Evolutionary conservation across 2,113 vertebrate species (phyloP), one percentile per base, ranked within the genome.

Genomic region (Rhea americana): DNA sequence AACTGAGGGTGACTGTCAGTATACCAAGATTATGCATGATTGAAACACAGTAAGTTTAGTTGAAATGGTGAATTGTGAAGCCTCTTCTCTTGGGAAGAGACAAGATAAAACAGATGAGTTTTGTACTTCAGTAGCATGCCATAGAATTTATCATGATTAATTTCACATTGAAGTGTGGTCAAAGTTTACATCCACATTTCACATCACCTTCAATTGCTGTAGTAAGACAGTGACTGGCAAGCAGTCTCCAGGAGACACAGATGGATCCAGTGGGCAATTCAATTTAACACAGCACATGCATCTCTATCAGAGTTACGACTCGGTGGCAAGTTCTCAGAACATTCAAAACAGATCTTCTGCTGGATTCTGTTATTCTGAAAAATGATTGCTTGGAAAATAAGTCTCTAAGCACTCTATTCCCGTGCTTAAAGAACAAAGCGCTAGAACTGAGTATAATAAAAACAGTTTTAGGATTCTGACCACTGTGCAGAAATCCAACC

Each of bases 91-190:
- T 75, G 87, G 65, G 93, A 92, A 95, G 95, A 91, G 93, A 90
- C 95, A 32, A 0, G 2, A 78, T 76, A 91, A 93, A 96, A 94
- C 63, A 68, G 93, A 82, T 95, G 91, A 93, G 86, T 96, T 96
- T 97, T 2, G 79, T 91, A 91, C 95, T 96, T 98, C 97, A 97
- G 97, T 98, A 98, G 97, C 97, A 97, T 97, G 97, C 97, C 93
- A 95, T 94, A 97, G 95, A 93, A 96, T 95, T 97, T 92, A 89
- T 87, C 93, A 92, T 83, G 92, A 96, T 88, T 93, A 71, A 93
- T 95, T 98, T 98, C 98, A 98, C 98, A 98, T 98, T 98, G 92
- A 91, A 94, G 93, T 76, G 90, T 96, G 97, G 97, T 96, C 80
- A 85, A 96, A 87, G 97, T 81, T 96, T 90, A 85, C 95, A 96